phyloP scores from a whole-genome alignment of 2,797 vertebrate species.

The Malurus leucopterus region DNA sequence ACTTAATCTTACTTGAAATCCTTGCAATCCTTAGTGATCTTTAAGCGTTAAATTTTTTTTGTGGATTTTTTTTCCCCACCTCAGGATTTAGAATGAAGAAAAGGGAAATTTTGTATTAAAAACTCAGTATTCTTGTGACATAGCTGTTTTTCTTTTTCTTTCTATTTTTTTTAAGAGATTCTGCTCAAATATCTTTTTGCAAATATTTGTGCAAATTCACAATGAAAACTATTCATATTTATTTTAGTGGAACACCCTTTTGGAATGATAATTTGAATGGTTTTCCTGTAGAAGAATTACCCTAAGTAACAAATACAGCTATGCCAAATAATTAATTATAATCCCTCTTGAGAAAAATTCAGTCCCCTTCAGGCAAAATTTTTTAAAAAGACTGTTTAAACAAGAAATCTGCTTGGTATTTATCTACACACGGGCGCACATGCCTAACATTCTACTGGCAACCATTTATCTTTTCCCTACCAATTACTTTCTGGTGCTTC shows the following conservation, averaged over 20 bases:
- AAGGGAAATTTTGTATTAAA: background rate
- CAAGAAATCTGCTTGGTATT: background rate
- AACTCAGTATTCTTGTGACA: background rate
- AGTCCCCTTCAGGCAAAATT: background rate
- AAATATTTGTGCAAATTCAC: slow-evolving; percentile 1
- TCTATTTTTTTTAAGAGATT: background rate
- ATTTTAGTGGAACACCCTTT: slow-evolving; percentile 31
- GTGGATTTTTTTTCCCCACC: background rate
- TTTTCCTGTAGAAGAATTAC: slow-evolving; percentile 25
- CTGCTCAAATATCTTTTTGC: slow-evolving; percentile 7
- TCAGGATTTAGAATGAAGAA: background rate
- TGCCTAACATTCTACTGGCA: background rate
- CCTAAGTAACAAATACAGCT: background rate
- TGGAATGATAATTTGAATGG: slow-evolving; percentile 21
- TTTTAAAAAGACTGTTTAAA: background rate
- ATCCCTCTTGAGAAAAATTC: slow-evolving; percentile 28
- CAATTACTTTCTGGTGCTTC: background rate
- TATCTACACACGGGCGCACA: background rate
- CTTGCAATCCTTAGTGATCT: background rate
- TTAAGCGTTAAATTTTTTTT: background rate
- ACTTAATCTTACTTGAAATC: background rate
- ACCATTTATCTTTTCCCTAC: background rate
- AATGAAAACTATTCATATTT: slow-evolving; percentile 33
- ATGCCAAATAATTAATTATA: slow-evolving; percentile 23
- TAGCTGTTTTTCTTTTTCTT: background rate